Conservation (phyloP, 2,797 vertebrate genomes). For the Eidolon dupreanum region DNA sequence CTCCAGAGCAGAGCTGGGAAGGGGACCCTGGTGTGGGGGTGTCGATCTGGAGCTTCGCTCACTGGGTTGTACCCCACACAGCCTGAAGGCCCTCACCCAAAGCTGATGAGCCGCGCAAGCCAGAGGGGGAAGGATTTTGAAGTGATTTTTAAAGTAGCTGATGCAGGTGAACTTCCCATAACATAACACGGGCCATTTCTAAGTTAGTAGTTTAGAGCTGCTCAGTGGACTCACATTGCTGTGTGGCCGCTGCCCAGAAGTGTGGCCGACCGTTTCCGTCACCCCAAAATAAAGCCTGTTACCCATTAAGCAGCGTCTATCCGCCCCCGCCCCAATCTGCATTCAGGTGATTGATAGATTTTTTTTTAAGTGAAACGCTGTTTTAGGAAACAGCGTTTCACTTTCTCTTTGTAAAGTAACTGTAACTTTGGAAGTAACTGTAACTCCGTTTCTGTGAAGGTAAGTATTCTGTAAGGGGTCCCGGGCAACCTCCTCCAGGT, state of each 20-base stretch:
- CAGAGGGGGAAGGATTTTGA: not conserved
- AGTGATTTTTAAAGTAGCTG: not conserved
- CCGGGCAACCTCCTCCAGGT: not conserved
- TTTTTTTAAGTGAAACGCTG: not conserved
- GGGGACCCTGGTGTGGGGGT: not conserved
- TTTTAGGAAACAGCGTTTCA: not conserved
- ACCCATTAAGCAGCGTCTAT: not conserved
- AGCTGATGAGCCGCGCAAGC: too few species aligned
- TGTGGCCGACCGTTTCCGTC: rapidly evolving
- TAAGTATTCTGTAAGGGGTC: rapidly evolving
- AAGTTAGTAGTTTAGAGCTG: rapidly evolving
- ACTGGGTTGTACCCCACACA: rapidly evolving
- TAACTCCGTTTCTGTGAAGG: not conserved
- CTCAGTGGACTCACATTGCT: rapidly evolving
- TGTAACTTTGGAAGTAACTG: not conserved
- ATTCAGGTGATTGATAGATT: rapidly evolving
- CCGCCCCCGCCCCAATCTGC: rapidly evolving
- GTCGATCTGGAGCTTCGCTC: not conserved
- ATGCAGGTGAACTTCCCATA: not conserved
- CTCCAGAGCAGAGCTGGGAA: not conserved
- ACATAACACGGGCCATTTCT: rapidly evolving
- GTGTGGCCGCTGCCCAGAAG: rapidly evolving
- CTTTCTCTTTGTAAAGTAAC: not conserved
- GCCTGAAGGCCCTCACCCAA: too few species aligned
- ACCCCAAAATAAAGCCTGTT: rapidly evolving